A percentile compares a stretch with the other conserved stretches of the same genome.
Conservation (phyloP, 1,140 invertebrate genomes). For the Chionoecetes opilio region DNA sequence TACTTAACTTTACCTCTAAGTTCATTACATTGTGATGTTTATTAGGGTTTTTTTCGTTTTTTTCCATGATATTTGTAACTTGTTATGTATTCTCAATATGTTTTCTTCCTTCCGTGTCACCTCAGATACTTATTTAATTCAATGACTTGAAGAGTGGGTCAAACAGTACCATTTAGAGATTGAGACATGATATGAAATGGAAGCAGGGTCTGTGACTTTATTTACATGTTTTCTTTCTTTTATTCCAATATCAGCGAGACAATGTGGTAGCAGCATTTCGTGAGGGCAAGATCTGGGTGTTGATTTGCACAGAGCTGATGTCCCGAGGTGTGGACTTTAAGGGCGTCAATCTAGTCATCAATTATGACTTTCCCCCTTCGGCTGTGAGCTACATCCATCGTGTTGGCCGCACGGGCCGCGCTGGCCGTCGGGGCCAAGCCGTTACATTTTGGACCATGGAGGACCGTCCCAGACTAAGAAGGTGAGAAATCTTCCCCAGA, state of each 20-base stretch:
- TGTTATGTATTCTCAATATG: too few relatives aligned
- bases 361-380: constrained; percentile 98
- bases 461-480: constrained; percentile 85
- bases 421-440: constrained; percentile 93
- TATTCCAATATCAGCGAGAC: constrained; percentile 89
- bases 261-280: constrained; percentile 95
- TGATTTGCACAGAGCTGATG: constrained; percentile 99
- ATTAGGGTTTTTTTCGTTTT: too few relatives aligned
- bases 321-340: constrained; percentile 99
- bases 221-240: constrained; percentile 37
- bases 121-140: too few relatives aligned
- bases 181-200: too few relatives aligned
- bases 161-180: too few relatives aligned
- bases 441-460: constrained; percentile 97
- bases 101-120: too few relatives aligned
- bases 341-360: constrained; percentile 97
- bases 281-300: constrained; percentile 96
- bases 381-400: constrained; percentile 97
- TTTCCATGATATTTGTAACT: too few relatives aligned
- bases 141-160: too few relatives aligned
- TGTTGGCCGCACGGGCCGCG: constrained; percentile 96
- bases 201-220: too few relatives aligned
- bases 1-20: too few relatives aligned
- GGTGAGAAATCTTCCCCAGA: constrained; percentile 58
- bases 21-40: too few relatives aligned